A percentile compares a stretch with the other conserved stretches of the same genome.
These are phyloP conservation scores for Papio anubis DNA, from an alignment of 2,113 vertebrate genomes.

Conservation along the genomic window DNA sequence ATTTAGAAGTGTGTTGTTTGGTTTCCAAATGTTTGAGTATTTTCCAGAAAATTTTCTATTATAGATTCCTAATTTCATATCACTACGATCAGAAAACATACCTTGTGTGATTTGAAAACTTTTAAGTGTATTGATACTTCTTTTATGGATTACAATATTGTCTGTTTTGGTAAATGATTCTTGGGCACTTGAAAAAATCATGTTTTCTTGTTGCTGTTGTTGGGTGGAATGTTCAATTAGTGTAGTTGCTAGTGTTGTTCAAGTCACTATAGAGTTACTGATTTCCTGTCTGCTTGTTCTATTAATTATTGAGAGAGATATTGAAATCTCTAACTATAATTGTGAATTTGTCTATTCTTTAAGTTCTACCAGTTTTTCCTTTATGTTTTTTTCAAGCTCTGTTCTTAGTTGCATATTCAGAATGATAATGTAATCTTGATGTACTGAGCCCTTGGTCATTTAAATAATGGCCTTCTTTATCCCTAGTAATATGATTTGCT, in stretches of 20 bases:
- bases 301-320: not conserved
- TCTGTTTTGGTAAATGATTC: not conserved
- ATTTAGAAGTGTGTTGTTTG: not conserved
- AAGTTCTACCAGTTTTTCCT: not conserved
- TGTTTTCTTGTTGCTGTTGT: not conserved
- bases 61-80: not conserved
- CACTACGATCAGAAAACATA: not conserved
- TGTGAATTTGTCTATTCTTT: not conserved
- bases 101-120: not conserved
- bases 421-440: not conserved
- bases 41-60: not conserved
- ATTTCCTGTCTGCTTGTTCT: not conserved
- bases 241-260: not conserved
- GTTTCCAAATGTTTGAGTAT: not conserved
- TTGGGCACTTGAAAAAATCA: not conserved
- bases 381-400: not conserved
- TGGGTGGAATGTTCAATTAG: not conserved
- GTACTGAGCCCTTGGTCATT: not conserved
- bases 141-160: not conserved
- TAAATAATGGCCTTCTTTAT: not conserved
- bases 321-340: not conserved
- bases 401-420: not conserved
- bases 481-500: not conserved
- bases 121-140: not conserved
- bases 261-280: not conserved